Evolutionary conservation across 2,797 vertebrate genomes (phyloP).

Genomic region (Crenuchus spilurus): DNA sequence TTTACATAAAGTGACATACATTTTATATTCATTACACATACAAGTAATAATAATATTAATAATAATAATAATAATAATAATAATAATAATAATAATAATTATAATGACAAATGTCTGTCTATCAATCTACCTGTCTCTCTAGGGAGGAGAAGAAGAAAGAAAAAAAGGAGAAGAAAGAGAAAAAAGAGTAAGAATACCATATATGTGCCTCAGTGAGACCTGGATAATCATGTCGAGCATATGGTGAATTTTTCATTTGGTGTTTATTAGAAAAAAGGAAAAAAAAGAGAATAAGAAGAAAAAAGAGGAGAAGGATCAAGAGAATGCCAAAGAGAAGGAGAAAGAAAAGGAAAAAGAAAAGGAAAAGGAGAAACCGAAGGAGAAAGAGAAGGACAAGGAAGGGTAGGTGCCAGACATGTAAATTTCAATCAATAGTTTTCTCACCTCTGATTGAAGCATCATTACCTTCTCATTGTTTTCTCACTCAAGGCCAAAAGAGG

Average conservation of each 20-base stretch:
- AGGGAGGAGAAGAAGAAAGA: slow-evolving; percentile 59
- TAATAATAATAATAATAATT: too few species aligned
- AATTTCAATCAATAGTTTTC: not conserved
- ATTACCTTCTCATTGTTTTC: slow-evolving; percentile 6
- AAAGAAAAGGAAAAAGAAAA: slow-evolving; percentile 70
- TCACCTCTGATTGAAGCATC: not conserved
- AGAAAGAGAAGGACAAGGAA: slow-evolving; percentile 70
- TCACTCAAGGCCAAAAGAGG: slow-evolving; percentile 77
- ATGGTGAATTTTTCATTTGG: too few species aligned
- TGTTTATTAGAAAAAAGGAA: slow-evolving; percentile 38
- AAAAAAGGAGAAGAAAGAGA: slow-evolving; percentile 47
- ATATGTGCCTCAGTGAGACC: not conserved
- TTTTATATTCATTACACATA: too few species aligned
- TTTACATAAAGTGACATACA: too few species aligned
- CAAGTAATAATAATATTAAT: too few species aligned
- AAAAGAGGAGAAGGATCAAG: slow-evolving; percentile 70
- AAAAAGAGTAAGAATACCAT: slow-evolving; percentile 57
- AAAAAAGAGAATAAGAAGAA: slow-evolving; percentile 57
- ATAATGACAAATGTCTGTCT: too few species aligned
- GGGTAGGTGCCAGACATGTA: slow-evolving; percentile 31
- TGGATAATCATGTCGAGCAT: too few species aligned
- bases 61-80: too few species aligned
- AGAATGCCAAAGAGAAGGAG: slow-evolving; percentile 68
- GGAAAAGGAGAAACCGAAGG: too few species aligned
- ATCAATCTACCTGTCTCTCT: too few species aligned